Conservation (phyloP, 1,140 invertebrate genomes). For the Sycophaga agraensis region DNA sequence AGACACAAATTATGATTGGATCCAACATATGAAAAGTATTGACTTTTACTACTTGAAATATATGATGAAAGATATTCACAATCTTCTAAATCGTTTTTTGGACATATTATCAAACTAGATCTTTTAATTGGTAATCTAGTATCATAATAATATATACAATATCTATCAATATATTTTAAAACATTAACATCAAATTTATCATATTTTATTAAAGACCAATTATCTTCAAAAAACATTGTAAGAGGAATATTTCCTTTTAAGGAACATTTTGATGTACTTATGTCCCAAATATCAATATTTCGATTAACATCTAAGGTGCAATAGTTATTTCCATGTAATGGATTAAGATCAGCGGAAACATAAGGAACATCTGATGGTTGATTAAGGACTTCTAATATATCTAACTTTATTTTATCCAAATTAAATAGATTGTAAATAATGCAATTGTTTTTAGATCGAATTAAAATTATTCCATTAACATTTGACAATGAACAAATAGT, state of each 20-base stretch:
- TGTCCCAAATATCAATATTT: slow-evolving; percentile 43
- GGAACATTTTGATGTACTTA: slow-evolving; percentile 39
- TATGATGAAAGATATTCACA: slow-evolving; percentile 46
- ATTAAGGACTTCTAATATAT: slow-evolving; percentile 28
- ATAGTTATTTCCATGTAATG: slow-evolving; percentile 37
- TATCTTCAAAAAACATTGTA: slow-evolving; percentile 34
- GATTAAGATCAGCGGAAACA: slow-evolving; percentile 39
- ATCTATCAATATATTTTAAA: slow-evolving; percentile 46
- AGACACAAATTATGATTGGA: slow-evolving; percentile 47
- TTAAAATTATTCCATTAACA: slow-evolving; percentile 37
- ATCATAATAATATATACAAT: slow-evolving; percentile 50
- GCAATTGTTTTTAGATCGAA: slow-evolving; percentile 38
- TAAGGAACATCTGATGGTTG: slow-evolving; percentile 29
- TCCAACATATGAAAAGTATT: slow-evolving; percentile 44
- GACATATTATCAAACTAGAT: slow-evolving; percentile 45
- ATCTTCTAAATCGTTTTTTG: slow-evolving; percentile 42
- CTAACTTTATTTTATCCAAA: slow-evolving; percentile 24
- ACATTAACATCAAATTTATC: slow-evolving; percentile 38
- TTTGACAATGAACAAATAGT: slow-evolving; percentile 4
- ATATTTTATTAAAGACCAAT: slow-evolving; percentile 48
- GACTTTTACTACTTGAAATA: slow-evolving; percentile 37
- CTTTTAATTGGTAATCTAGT: slow-evolving; percentile 38
- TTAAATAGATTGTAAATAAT: slow-evolving; percentile 30
- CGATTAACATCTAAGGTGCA: slow-evolving; percentile 40
- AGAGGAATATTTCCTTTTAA: slow-evolving; percentile 28